phyloP scores from a whole-genome alignment of 2,888 invertebrate genomes.

The Dorcus parallelipipedus region DNA sequence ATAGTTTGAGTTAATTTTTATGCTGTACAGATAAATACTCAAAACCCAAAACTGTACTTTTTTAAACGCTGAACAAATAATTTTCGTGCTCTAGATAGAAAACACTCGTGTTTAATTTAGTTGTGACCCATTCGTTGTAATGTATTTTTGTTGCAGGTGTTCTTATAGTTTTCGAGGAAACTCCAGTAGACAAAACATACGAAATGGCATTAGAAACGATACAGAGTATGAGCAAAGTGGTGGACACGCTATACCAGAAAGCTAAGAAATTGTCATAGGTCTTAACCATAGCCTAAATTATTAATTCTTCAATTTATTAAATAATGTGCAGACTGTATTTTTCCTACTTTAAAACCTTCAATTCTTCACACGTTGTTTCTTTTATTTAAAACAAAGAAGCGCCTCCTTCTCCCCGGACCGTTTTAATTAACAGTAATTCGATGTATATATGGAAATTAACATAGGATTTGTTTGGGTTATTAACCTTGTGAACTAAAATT shows the following conservation, averaged over 20 bases:
- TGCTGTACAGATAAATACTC: too few relatives aligned
- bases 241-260: slow-evolving; percentile 98
- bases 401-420: not conserved
- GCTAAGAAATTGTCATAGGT: slow-evolving; percentile 94
- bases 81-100: not conserved
- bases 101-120: not conserved
- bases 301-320: slow-evolving; percentile 13
- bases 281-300: slow-evolving; percentile 22
- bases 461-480: slow-evolving; percentile 18
- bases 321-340: slow-evolving; percentile 39
- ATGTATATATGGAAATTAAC: slow-evolving; percentile 20
- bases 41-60: too few relatives aligned
- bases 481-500: slow-evolving; percentile 20
- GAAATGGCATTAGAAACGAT: slow-evolving; percentile 96
- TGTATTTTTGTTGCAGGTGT: slow-evolving; percentile 58
- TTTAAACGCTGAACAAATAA: too few relatives aligned
- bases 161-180: slow-evolving; percentile 95
- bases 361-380: slow-evolving; percentile 12
- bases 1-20: too few relatives aligned
- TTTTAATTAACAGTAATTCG: slow-evolving; percentile 16
- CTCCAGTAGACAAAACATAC: slow-evolving; percentile 92
- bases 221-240: slow-evolving; percentile 99
- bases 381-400: slow-evolving; percentile 4
- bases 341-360: slow-evolving; percentile 29
- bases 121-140: slow-evolving; percentile 1